Evolutionary conservation across 1,140 invertebrate species (phyloP).

Genomic region (Ruditapes philippinarum): DNA sequence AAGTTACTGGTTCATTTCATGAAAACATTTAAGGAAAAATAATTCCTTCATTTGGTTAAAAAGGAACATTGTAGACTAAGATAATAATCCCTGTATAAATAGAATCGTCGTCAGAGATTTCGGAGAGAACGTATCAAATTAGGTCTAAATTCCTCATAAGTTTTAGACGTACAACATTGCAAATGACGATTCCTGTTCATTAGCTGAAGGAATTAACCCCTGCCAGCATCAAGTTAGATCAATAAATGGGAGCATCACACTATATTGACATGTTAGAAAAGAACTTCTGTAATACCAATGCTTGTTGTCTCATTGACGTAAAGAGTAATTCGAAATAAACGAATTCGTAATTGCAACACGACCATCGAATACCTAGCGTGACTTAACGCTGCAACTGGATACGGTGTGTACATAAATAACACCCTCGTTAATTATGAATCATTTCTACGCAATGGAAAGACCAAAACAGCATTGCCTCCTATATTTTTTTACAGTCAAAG

Average conservation of each 20-base stretch:
- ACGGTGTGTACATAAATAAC: conserved; percentile 23
- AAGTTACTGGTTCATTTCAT: no score
- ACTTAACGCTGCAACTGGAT: not conserved
- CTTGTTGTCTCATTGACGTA: not conserved
- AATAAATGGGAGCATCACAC: conserved; percentile 16
- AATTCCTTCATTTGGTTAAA: no score
- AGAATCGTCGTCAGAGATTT: not conserved
- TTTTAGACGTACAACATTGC: not conserved
- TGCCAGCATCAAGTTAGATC: conserved; percentile 13
- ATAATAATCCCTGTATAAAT: not conserved
- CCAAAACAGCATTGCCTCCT: not conserved
- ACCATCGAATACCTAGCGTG: not conserved
- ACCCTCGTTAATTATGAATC: conserved; percentile 24
- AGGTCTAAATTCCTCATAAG: not conserved
- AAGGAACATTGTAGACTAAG: not conserved
- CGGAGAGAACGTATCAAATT: not conserved
- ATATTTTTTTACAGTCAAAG: not conserved
- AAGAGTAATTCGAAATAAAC: not conserved
- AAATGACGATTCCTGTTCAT: not conserved
- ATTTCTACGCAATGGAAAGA: not conserved
- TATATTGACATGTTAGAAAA: not conserved
- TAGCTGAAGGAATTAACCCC: not conserved
- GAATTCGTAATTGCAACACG: not conserved
- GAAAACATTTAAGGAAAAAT: no score
- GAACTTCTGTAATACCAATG: not conserved